A percentile compares a stretch with the other conserved stretches of the same genome.
Conservation (phyloP, 1,140 invertebrate species). For the Drosophila fuyamai region DNA sequence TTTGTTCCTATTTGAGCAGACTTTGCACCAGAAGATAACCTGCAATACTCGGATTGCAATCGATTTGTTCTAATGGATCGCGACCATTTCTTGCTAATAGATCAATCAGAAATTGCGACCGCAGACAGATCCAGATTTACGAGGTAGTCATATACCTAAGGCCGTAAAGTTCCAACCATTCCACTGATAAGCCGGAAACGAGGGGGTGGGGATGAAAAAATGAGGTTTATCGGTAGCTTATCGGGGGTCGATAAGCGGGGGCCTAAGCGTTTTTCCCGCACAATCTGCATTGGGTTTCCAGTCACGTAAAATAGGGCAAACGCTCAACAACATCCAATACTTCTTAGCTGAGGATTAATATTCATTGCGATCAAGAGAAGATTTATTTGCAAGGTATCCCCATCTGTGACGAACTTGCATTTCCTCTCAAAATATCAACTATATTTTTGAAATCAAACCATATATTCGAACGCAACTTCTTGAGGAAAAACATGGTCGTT, state of each 20-base stretch:
- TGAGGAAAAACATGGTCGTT: constrained; percentile 37
- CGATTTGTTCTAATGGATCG: constrained; percentile 9
- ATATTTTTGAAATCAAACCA: no score
- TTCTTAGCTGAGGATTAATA: no score
- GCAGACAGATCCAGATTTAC: constrained; percentile 58
- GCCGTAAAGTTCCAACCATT: constrained; percentile 8
- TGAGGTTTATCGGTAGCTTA: constrained; percentile 37
- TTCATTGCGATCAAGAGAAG: no score
- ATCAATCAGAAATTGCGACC: constrained; percentile 37
- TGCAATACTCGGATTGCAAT: constrained; percentile 1
- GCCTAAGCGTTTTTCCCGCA: neutral
- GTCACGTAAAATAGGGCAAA: constrained; percentile 27
- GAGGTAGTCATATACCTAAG: constrained; percentile 30
- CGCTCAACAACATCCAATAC: constrained; percentile 1
- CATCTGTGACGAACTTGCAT: no score
- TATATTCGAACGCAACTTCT: no score
- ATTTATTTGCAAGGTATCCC: no score
- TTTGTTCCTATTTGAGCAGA: constrained; percentile 8
- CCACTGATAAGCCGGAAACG: constrained; percentile 13
- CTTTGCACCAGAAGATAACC: constrained; percentile 31
- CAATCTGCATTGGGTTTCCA: constrained; percentile 13
- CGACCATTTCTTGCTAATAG: constrained; percentile 14
- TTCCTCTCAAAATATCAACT: no score
- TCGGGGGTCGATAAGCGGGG: constrained; percentile 18
- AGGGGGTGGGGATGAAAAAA: constrained; percentile 6